Conservation (phyloP, 2,797 vertebrate genomes). For the Sebastes baramenuke region DNA sequence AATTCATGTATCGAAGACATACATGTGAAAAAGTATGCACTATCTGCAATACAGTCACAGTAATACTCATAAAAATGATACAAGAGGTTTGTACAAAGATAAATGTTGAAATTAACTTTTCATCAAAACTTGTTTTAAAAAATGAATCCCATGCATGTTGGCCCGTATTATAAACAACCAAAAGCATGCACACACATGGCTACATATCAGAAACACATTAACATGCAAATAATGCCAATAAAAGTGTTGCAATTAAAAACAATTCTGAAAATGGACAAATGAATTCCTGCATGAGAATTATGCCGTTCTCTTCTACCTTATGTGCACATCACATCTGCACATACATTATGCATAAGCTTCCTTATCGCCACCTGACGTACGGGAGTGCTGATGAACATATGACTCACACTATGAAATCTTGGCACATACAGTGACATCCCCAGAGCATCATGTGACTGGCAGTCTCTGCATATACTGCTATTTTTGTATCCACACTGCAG, state of each 20-base stretch:
- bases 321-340: constrained; percentile 14
- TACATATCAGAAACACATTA: neutral
- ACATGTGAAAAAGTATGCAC: neutral
- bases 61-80: neutral
- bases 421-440: neutral
- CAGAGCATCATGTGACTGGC: neutral
- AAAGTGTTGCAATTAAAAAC: neutral
- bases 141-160: neutral
- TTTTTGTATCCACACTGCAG: neutral
- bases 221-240: neutral
- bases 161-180: neutral
- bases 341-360: constrained; percentile 24
- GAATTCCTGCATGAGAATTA: neutral
- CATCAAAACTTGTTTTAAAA: neutral
- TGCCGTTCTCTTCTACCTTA: neutral
- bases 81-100: neutral
- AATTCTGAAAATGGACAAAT: neutral
- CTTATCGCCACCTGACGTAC: constrained; percentile 19
- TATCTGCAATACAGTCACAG: neutral
- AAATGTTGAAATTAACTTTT: neutral
- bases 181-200: neutral
- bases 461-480: neutral
- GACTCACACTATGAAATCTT: neutral
- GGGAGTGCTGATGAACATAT: constrained; percentile 3
- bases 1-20: constrained; percentile 17